Evolutionary conservation across 23 tunicate species (phyloP).

Genomic region (Phallusia fumigata): DNA sequence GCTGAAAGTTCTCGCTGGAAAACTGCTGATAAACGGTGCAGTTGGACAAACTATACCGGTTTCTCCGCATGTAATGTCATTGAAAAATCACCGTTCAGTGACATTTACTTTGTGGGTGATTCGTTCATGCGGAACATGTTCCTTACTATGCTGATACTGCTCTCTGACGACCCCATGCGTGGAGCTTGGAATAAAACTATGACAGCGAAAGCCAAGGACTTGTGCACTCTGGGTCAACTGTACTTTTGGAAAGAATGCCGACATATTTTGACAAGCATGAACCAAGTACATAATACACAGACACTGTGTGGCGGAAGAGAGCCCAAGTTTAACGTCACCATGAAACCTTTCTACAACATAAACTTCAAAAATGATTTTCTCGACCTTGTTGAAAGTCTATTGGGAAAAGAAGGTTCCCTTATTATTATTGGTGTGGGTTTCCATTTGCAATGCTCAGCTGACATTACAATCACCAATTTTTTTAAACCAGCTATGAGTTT

Average conservation of each 20-base stretch:
- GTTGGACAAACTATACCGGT: conserved; percentile 21
- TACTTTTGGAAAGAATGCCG: conserved; percentile 35
- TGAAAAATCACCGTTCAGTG: conserved; percentile 7
- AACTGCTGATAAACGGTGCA: conserved; percentile 22
- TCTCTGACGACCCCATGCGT: conserved; percentile 17
- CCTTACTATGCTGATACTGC: conserved; percentile 19
- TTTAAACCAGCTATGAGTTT: conserved; percentile 2
- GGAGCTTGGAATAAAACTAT: neutral
- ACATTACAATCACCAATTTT: conserved; percentile 12
- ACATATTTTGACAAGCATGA: neutral
- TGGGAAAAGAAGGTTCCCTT: conserved; percentile 28
- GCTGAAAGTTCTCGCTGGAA: conserved; percentile 15
- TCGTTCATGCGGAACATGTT: conserved; percentile 36
- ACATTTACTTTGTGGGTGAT: conserved; percentile 36
- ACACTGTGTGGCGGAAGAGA: conserved; percentile 38
- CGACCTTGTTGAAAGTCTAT: neutral
- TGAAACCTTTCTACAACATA: conserved; percentile 31
- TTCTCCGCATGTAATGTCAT: conserved; percentile 26
- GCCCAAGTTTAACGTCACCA: conserved; percentile 10
- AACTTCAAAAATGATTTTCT: conserved; percentile 22
- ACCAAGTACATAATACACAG: neutral
- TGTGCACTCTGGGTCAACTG: conserved; percentile 12
- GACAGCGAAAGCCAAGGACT: neutral
- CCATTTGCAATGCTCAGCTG: conserved; percentile 25
- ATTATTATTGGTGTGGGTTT: conserved; percentile 45